Conservation (phyloP, 2,888 invertebrate species). For the Drosophila prolongata region DNA sequence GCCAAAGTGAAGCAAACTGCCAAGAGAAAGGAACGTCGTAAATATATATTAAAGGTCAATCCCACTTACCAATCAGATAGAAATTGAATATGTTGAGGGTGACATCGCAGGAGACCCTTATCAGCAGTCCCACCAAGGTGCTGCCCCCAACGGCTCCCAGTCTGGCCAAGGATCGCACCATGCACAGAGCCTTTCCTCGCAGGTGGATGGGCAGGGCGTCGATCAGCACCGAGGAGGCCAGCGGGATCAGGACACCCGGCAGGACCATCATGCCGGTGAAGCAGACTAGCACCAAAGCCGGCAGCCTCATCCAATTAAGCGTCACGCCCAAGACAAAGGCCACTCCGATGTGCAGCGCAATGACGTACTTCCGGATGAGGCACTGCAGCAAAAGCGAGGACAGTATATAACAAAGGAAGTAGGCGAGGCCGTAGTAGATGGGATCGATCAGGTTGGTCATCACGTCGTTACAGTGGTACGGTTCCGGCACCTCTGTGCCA, state of each 20-base stretch:
- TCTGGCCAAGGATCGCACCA: slow-evolving; percentile 7
- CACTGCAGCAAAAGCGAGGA: neutral
- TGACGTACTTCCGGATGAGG: slow-evolving; percentile 3
- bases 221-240: slow-evolving; percentile 11
- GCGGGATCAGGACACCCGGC: slow-evolving; percentile 22
- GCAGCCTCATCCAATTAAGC: slow-evolving; percentile 6
- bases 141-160: slow-evolving; percentile 9
- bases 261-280: slow-evolving; percentile 6
- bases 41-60: too few relatives aligned
- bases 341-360: neutral
- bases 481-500: neutral
- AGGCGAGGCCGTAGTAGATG: slow-evolving; percentile 4
- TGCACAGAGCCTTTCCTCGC: slow-evolving; percentile 19
- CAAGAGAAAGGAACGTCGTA: neutral
- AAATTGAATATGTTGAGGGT: slow-evolving; percentile 19
- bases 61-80: slow-evolving; percentile 5
- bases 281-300: neutral
- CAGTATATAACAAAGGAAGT: neutral
- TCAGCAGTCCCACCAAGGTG: slow-evolving; percentile 11
- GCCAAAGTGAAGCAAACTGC: slow-evolving; percentile 9
- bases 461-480: neutral
- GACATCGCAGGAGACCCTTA: slow-evolving; percentile 3
- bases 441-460: slow-evolving; percentile 22
- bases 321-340: neutral
- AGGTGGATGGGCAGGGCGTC: slow-evolving; percentile 20